Conservation (phyloP, 2,888 invertebrate species). For the Microplitis manilae region DNA sequence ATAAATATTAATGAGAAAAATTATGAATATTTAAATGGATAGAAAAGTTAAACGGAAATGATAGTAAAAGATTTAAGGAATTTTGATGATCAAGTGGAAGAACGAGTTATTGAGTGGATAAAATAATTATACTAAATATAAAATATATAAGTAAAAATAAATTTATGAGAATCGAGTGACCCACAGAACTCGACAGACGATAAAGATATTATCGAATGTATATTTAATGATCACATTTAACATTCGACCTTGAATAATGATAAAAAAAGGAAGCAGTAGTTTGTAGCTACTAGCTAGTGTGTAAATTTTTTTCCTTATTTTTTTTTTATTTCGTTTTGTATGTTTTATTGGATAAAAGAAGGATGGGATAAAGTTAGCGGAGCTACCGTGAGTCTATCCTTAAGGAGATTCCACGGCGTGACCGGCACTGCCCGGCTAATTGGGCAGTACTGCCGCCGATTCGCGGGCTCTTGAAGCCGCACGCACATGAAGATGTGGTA, state of each 20-base stretch:
- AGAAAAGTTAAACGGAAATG: not conserved
- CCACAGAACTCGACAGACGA: not conserved
- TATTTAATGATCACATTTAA: slow-evolving; percentile 9
- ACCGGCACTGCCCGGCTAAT: slow-evolving; percentile 52
- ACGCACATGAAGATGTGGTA: slow-evolving; percentile 48
- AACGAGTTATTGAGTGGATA: not conserved
- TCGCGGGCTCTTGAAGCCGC: slow-evolving; percentile 41
- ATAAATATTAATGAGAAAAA: not conserved
- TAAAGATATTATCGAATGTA: not conserved
- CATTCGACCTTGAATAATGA: slow-evolving; percentile 22
- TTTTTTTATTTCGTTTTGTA: not conserved
- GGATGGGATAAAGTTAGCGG: slow-evolving; percentile 40
- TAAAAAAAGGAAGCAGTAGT: not conserved
- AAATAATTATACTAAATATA: slow-evolving; percentile 12
- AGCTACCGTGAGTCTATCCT: slow-evolving; percentile 45
- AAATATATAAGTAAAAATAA: not conserved
- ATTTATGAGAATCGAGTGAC: not conserved
- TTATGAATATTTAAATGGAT: not conserved
- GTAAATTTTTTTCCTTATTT: not conserved
- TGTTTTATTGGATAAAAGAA: slow-evolving; percentile 37
- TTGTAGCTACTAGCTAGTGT: not conserved
- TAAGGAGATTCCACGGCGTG: slow-evolving; percentile 49
- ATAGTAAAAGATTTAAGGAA: not conserved
- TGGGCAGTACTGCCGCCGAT: slow-evolving; percentile 46
- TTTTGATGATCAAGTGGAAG: not conserved